Evolutionary conservation across 2,888 invertebrate species (phyloP), one percentile per base, ranked within the genome.

Genomic region (Lypha dubia): DNA sequence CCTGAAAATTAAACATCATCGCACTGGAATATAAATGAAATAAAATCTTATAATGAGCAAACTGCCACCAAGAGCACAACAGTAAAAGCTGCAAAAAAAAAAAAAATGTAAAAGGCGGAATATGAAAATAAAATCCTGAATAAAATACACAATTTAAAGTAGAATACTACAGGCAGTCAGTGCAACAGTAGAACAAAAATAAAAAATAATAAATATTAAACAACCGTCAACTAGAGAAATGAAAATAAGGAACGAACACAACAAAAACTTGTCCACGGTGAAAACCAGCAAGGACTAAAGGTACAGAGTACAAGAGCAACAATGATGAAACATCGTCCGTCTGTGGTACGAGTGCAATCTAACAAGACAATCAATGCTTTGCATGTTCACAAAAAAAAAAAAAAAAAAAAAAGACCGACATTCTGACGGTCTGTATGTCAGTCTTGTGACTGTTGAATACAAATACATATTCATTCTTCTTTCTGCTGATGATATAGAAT

Each of bases 251-350:
- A 28, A 56, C 3, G 15, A 49, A 28, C 5, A 46, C n/a, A 28
- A 24, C 2, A 44, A 41, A 67, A 44, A 5, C 51, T 32, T 73
- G 38, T 51, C 24, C 51, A 74, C 49, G 38, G 15, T 65, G 63
- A 17, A 74, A 62, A 51, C 49, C 20, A 62, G 38, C 9, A 73
- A 73, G 62, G 38, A 51, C 38, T 38, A n/a, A 62, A 73, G 49
- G 35, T 60, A 60, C 28, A 58, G 44, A n/a, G n/a, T n/a, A n/a
- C n/a, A n/a, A n/a, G n/a, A n/a, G 51, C 49, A 49, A 74, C 35
- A 73, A 62, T 11, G 32, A 4, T 32, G 13, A 46, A 71, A 46
- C 46, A n/a, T n/a, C n/a, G n/a, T n/a, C n/a, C n/a, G 38, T 51
- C 24, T 51, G 38, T 74, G 62, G 51, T 49, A 51, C 15, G 62